Evolutionary conservation across 2,797 vertebrate genomes (phyloP).

Genomic region (Amniataba percoides): DNA sequence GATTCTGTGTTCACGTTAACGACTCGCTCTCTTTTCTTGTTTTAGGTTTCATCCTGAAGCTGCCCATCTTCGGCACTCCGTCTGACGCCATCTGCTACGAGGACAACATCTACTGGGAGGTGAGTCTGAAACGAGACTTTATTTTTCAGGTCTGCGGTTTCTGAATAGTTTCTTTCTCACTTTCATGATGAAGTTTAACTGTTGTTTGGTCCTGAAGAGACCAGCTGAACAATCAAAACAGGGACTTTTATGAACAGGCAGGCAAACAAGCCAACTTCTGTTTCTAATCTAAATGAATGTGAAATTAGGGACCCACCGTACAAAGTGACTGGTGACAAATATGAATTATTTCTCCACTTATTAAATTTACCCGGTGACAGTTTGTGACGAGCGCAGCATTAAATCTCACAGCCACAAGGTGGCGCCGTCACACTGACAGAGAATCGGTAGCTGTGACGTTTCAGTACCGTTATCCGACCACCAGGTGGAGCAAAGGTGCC

Average conservation of each 20-base stretch:
- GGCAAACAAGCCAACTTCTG: neutral
- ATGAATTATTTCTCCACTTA: neutral
- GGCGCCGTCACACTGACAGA: neutral
- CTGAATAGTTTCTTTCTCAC: neutral
- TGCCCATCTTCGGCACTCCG: conserved; percentile 82
- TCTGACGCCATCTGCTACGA: conserved; percentile 82
- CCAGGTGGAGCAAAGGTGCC: conserved; percentile 47
- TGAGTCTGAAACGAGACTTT: conserved; percentile 57
- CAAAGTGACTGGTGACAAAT: too few species aligned
- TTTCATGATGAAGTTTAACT: neutral
- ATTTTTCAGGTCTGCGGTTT: neutral
- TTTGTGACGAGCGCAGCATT: neutral
- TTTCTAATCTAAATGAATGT: too few species aligned
- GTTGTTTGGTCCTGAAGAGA: neutral
- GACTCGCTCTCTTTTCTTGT: neutral
- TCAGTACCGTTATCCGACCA: neutral
- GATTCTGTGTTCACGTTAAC: too few species aligned
- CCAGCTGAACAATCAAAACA: neutral
- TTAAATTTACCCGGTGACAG: too few species aligned
- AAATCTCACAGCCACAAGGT: neutral
- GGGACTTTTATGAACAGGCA: neutral
- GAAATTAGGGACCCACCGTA: too few species aligned
- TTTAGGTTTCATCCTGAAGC: conserved; percentile 88
- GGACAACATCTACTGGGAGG: conserved; percentile 90
- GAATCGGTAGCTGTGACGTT: rapidly evolving